Evolutionary conservation across 2,797 vertebrate genomes (phyloP).

Genomic region (Mus caroli): DNA sequence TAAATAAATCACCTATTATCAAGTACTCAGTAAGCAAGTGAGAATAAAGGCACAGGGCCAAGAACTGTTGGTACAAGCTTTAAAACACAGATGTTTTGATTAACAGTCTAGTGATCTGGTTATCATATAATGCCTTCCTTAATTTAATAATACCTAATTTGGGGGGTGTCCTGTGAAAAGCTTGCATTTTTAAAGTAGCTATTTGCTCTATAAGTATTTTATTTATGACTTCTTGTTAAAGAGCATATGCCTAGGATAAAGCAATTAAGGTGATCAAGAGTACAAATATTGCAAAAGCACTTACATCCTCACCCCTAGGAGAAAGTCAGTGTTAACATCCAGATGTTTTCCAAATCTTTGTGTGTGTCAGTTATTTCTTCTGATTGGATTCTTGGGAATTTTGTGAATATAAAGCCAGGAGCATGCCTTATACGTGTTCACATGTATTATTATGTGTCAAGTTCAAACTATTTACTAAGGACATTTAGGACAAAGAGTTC

Average conservation of each 20-base stretch:
- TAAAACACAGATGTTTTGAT: slow-evolving; percentile 65
- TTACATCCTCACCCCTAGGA: not conserved
- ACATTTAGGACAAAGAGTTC: not conserved
- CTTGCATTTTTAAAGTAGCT: not conserved
- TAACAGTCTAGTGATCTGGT: slow-evolving; percentile 57
- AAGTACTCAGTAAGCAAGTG: slow-evolving; percentile 69
- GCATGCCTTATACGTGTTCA: not conserved
- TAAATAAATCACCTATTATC: slow-evolving; percentile 72
- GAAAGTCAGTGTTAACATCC: not conserved
- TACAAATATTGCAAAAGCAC: not conserved
- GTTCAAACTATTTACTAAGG: not conserved
- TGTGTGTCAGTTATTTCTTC: not conserved
- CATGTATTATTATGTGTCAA: not conserved
- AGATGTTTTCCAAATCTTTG: not conserved
- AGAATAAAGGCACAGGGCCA: slow-evolving; percentile 45
- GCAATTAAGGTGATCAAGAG: not conserved
- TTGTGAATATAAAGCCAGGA: not conserved
- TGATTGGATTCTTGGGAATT: not conserved
- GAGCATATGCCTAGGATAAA: not conserved
- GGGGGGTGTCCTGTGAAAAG: not conserved
- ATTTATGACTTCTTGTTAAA: slow-evolving; percentile 31
- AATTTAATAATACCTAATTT: slow-evolving; percentile 50
- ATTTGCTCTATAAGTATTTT: slow-evolving; percentile 34
- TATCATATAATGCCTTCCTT: slow-evolving; percentile 36
- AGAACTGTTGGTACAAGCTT: slow-evolving; percentile 53